phyloP scores from a whole-genome alignment of 2,888 invertebrate genomes.

The Drosophila leonis region DNA sequence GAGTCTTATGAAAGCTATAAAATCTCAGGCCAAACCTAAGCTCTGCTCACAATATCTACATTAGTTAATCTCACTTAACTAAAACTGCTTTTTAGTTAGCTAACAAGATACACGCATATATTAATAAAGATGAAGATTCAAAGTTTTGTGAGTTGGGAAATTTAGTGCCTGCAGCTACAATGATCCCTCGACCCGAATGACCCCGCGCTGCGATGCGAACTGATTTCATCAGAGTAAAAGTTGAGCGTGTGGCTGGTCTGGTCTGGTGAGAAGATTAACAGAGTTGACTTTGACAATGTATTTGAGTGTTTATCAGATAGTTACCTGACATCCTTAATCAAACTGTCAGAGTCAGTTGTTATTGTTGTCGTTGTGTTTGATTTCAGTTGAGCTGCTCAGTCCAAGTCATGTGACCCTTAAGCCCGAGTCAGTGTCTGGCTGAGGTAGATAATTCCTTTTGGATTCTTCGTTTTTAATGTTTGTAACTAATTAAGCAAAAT shows the following conservation, averaged over 20 bases:
- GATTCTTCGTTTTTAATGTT: conserved; percentile 55
- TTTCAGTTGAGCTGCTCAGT: not conserved
- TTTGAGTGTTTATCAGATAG: conserved; percentile 27
- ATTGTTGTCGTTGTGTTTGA: not conserved
- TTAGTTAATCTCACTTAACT: not conserved
- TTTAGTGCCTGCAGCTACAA: not conserved
- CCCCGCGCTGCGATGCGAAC: not conserved
- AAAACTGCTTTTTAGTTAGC: not conserved
- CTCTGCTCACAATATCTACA: not conserved
- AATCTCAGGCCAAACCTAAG: not conserved
- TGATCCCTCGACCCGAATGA: not conserved
- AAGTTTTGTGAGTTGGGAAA: conserved; percentile 3
- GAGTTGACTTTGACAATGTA: conserved; percentile 31
- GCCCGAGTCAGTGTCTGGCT: conserved; percentile 11
- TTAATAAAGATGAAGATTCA: not conserved
- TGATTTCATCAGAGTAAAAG: conserved; percentile 21
- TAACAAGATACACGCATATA: not conserved
- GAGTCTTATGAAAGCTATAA: not conserved
- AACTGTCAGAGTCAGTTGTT: conserved; percentile 17
- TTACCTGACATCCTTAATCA: conserved; percentile 35
- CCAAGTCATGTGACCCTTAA: conserved; percentile 17
- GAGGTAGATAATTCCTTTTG: conserved; percentile 49
- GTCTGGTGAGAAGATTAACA: conserved; percentile 23
- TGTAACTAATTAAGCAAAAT: conserved; percentile 81
- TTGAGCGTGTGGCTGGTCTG: conserved; percentile 5